These are phyloP conservation scores for Antechinus stuartii DNA, from an alignment of 2,113 vertebrate species.

Conservation along the genomic window DNA sequence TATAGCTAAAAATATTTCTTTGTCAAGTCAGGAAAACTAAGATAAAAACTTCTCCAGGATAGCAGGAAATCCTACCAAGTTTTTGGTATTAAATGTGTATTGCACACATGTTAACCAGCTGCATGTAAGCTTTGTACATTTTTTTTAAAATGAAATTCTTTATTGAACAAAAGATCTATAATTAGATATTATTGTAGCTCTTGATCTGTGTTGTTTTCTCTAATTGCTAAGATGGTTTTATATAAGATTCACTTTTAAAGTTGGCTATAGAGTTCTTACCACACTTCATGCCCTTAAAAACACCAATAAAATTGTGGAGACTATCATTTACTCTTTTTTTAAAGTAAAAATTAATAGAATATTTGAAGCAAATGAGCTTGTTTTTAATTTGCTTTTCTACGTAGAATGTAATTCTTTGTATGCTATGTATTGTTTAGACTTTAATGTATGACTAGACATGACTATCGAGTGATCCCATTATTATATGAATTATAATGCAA, in stretches of 20 bases:
- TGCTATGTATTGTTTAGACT: not conserved
- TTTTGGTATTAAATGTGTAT: slow-evolving; percentile 12
- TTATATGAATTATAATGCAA: not conserved
- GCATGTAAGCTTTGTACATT: slow-evolving; percentile 52
- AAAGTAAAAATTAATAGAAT: not conserved
- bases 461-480: not conserved
- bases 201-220: slow-evolving; percentile 42
- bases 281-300: not conserved
- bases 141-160: slow-evolving; percentile 51
- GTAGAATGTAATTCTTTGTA: not conserved
- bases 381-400: not conserved
- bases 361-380: not conserved
- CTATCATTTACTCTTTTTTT: slow-evolving; percentile 41
- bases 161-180: slow-evolving; percentile 20
- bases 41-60: slow-evolving; percentile 11
- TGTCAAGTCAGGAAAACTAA: slow-evolving; percentile 8
- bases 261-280: slow-evolving; percentile 41
- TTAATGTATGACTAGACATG: not conserved
- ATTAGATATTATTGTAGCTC: slow-evolving; percentile 64
- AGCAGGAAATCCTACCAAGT: not conserved
- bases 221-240: slow-evolving; percentile 56
- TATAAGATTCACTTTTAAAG: slow-evolving; percentile 54
- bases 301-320: not conserved
- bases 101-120: slow-evolving; percentile 31
- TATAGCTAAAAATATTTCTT: slow-evolving; percentile 17